Evolutionary conservation across 92 coral and sea anemone genomes (phyloP), one percentile per base, ranked within the genome.

Genomic region (Meandrina meandrites): DNA sequence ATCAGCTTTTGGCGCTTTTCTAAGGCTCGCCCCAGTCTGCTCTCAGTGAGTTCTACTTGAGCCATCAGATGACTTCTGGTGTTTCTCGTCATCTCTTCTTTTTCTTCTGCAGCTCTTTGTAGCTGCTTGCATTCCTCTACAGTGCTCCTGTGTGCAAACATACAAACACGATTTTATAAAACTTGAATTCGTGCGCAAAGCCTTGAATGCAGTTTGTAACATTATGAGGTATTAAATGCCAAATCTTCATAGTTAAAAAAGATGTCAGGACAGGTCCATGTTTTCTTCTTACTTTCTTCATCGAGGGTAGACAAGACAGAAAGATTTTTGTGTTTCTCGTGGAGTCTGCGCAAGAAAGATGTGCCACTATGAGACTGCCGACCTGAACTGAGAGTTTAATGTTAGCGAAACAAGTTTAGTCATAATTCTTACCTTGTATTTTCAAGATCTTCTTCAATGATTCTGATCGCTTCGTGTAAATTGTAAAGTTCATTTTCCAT

Each of bases 91-190:
- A 42, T 75, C 75, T 85, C 28, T 48, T 85, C 67, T 60, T 70
- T 79, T 48, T 66, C 82, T 32, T 85, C 75, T 78, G 48, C 78
- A 34, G 66, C 88, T 85, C 60, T 73, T 36, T 56, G 56, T 45
- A 30, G 87, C 31, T 53, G 79, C 87, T 84, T 84, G 18, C 54
- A 56, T 75, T 2, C 13, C 24, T 56, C 87, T 19, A 74, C 62
- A 13, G 64, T 56, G 71, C 30, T 37, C 81, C 87, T 84, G 32
- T 40, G 30, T 36, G 15, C 5, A 18, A 81, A 81, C 37, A 62
- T 32, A 1, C 1, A 71, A 78, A 13, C 64, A 11, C 15, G n/a
- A 5, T 40, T 48, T 37, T 27, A 56, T 5, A 12, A 60, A 36
- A 60, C 40, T 15, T 13, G n/a, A n/a, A 78, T 40, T 12, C 35